A percentile compares a stretch with the other conserved stretches of the same genome.
These are phyloP conservation scores for Galbula dea DNA, from an alignment of 2,113 vertebrate genomes.

Conservation along the genomic window DNA sequence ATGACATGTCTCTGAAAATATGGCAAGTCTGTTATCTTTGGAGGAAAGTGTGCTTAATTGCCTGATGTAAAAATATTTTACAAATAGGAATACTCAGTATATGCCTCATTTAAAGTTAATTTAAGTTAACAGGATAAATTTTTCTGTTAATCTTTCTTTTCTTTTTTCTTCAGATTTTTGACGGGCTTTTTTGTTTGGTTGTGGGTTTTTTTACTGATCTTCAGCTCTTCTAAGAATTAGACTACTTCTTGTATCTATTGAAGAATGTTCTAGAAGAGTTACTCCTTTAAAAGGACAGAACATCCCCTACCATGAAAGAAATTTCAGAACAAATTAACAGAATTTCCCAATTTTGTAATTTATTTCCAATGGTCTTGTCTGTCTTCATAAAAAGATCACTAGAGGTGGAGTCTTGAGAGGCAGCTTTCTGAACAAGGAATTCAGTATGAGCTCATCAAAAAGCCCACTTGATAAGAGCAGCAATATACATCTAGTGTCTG, in stretches of 20 bases:
- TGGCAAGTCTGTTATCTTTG: neutral
- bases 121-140: neutral
- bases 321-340: neutral
- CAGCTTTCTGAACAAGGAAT: neutral
- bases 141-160: neutral
- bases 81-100: neutral
- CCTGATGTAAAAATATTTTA: neutral
- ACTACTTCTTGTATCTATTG: neutral
- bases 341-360: neutral
- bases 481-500: neutral
- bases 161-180: neutral
- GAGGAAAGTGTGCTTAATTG: neutral
- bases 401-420: neutral
- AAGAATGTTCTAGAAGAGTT: neutral
- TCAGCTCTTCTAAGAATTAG: neutral
- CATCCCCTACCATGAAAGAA: neutral
- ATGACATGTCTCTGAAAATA: neutral
- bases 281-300: neutral
- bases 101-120: neutral
- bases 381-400: neutral
- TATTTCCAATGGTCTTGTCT: neutral
- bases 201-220: neutral
- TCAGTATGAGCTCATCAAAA: neutral
- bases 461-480: constrained; percentile 2
- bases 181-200: no score